phyloP scores from a whole-genome alignment of 2,888 invertebrate genomes.

The Orthosia incerta region DNA sequence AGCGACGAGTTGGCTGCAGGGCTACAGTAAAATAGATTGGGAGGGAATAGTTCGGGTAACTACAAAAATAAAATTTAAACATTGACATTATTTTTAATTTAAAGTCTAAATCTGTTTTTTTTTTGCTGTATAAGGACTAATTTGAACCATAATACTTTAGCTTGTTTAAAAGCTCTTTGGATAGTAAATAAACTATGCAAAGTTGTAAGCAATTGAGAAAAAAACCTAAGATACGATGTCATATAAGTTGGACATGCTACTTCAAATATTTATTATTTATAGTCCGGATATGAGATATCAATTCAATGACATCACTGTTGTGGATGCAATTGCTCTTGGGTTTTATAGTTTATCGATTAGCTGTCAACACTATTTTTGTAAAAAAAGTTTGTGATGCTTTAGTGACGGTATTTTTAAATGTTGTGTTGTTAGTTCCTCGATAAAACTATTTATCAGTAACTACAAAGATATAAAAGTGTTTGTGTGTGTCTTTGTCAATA shows the following conservation, averaged over 20 bases:
- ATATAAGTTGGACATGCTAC: not conserved
- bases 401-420: too few species aligned
- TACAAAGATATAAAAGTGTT: too few species aligned
- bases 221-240: not conserved
- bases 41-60: not conserved
- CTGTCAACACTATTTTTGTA: not conserved
- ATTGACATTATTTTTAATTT: too few species aligned
- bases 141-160: too few species aligned
- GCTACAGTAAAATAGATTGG: conserved; percentile 32
- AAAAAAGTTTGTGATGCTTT: not conserved
- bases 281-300: conserved; percentile 14
- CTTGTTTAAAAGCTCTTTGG: too few species aligned
- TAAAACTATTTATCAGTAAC: too few species aligned
- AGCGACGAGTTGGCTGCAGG: not conserved
- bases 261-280: conserved; percentile 44
- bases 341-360: not conserved
- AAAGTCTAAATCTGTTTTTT: too few species aligned
- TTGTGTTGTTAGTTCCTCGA: too few species aligned
- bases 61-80: too few species aligned
- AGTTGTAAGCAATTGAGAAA: not conserved
- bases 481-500: too few species aligned
- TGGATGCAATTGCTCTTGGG: conserved; percentile 33
- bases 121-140: too few species aligned
- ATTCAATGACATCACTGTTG: conserved; percentile 42
- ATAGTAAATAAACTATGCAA: too few species aligned